These are phyloP conservation scores for Chaitophorus viminalis DNA, from an alignment of 2,888 invertebrate species.

Conservation along the genomic window DNA sequence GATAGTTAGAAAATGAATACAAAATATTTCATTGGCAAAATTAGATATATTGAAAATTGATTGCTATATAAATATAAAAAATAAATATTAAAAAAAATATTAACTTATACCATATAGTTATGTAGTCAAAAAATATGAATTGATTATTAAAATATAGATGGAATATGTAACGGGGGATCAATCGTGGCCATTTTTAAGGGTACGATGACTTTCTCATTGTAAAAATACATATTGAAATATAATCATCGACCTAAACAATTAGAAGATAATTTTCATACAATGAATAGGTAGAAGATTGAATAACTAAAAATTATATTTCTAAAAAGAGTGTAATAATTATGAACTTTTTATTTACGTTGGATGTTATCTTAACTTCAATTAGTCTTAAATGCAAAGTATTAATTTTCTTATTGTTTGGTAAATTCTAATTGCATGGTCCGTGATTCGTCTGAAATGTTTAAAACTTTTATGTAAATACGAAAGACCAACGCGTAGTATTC, in stretches of 20 bases:
- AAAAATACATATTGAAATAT: neutral
- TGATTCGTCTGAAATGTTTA: neutral
- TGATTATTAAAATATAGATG: neutral
- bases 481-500: neutral
- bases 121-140: neutral
- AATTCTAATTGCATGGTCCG: neutral
- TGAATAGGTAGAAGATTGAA: neutral
- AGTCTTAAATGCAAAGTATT: neutral
- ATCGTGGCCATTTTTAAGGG: neutral
- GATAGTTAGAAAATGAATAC: neutral
- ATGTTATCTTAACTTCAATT: conserved; percentile 1
- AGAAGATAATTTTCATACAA: neutral
- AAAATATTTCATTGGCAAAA: conserved; percentile 20
- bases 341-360: conserved; percentile 11
- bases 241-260: neutral
- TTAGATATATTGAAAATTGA: conserved; percentile 16
- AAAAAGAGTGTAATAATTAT: neutral
- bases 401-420: conserved; percentile 37
- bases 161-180: neutral
- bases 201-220: neutral
- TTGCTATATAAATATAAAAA: neutral
- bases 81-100: neutral
- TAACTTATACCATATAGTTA: neutral
- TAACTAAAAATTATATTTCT: neutral
- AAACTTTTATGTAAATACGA: conserved; percentile 1